phyloP scores from a whole-genome alignment of 2,797 vertebrate species.

The Mastacembelus armatus region DNA sequence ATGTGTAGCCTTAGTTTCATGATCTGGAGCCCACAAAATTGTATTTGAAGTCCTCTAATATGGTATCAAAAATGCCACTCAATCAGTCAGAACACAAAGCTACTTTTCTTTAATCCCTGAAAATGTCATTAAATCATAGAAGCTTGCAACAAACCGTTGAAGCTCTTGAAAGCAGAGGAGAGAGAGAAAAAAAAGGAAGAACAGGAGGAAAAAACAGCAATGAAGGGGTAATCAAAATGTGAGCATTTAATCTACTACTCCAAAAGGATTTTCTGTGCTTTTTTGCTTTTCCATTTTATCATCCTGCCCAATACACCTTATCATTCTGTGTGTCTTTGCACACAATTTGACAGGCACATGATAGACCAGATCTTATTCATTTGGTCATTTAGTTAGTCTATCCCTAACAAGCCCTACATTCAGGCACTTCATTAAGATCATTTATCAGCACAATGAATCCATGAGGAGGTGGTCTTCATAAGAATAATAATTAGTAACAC shows the following conservation, averaged over 20 bases:
- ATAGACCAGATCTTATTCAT: slow-evolving; percentile 10
- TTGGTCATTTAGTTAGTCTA: slow-evolving; percentile 25
- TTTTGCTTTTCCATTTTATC: not conserved
- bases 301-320: too few species aligned
- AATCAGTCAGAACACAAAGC: not conserved
- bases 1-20: not conserved
- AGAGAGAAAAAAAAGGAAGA: too few species aligned
- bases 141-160: too few species aligned
- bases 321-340: not conserved
- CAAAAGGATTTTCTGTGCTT: not conserved
- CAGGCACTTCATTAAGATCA: slow-evolving; percentile 69
- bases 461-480: slow-evolving; percentile 68
- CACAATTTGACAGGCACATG: not conserved
- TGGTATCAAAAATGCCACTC: not conserved
- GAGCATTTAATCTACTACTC: too few species aligned
- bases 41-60: too few species aligned
- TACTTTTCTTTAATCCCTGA: slow-evolving; percentile 10
- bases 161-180: too few species aligned
- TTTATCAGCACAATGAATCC: slow-evolving; percentile 67
- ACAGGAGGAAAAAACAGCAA: too few species aligned
- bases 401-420: slow-evolving; percentile 33
- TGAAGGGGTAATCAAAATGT: too few species aligned
- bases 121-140: too few species aligned
- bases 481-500: slow-evolving; percentile 65
- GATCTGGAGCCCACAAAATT: not conserved